Evolutionary conservation across 1,140 invertebrate species (phyloP), one percentile per base, ranked within the genome.

Genomic region (Scaptomyza hsui): DNA sequence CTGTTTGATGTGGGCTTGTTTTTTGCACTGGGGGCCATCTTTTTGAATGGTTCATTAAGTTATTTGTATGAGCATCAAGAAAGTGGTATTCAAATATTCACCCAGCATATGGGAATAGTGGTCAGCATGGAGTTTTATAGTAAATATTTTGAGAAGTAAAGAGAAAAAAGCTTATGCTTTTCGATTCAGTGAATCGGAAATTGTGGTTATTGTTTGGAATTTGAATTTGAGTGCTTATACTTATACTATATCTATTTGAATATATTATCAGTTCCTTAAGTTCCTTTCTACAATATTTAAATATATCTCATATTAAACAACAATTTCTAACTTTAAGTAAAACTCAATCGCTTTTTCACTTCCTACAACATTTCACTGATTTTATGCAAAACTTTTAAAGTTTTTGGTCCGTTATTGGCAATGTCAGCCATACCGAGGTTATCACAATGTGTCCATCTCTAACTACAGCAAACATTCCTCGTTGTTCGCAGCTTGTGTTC

Each of bases 1-100:
- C 80, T 85, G 81, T 85, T 88, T 85, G 82, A 85, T 85, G 82
- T 85, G 77, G 55, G 68, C 74, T 69, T 47, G 65, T 32, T 56
- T 32, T 39, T 62, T 21, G 12, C 7, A n/a, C 21, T 76, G 55
- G 64, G 51, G n/a, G 29, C 15, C 44, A 47, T 48, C 52, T 81
- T 35, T 56, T 59, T 71, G 52, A 60, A 81, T 77, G 81, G 64
- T 81, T 85, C 81, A 88, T 85, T 81, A 88, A 74, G 81, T 61
- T 74, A 63, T 83, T 65, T 75, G 64, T 78, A 41, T 70, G 47
- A 45, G 55, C 26, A 60, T 18, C 51, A 64, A 51, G 71, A 10
- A 19, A 35, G 21, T 12, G 21, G 12, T 48, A 62, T 55, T 55
- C 42, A 48, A 70, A 70, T 64, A 44, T 4, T 35, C 32, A 42